Conservation (phyloP, 2,113 vertebrate genomes). For the Chlorodrepanis virens region DNA sequence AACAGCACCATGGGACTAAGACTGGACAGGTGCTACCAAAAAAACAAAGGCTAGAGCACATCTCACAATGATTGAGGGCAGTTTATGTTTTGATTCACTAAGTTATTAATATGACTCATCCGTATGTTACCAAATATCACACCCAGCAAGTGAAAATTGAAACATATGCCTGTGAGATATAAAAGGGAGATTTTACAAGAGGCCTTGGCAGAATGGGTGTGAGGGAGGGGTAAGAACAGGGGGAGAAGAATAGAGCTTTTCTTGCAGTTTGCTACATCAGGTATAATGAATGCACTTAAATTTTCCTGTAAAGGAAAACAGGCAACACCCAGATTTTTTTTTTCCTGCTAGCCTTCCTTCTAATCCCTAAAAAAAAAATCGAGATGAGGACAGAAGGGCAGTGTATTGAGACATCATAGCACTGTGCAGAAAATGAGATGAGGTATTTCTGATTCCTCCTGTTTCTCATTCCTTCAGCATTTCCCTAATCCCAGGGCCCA, state of each 20-base stretch:
- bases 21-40: neutral
- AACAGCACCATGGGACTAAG: neutral
- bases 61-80: neutral
- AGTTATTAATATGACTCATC: slow-evolving; percentile 43
- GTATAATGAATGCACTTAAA: neutral
- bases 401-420: neutral
- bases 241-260: neutral
- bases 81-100: slow-evolving; percentile 39
- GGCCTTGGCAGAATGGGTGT: neutral
- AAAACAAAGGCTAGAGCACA: neutral
- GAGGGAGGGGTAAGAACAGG: neutral
- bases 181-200: slow-evolving; percentile 28
- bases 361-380: neutral
- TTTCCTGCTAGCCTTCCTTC: neutral
- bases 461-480: neutral
- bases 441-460: neutral
- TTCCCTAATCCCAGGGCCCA: neutral
- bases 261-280: neutral
- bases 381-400: neutral
- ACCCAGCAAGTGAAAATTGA: slow-evolving; percentile 57
- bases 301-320: neutral
- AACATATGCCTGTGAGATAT: slow-evolving; percentile 56
- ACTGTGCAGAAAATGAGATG: neutral
- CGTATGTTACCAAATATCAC: slow-evolving; percentile 44
- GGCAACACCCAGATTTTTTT: neutral